Percentiles rank a stretch among this genome's conserved stretches.
Evolutionary conservation across 2,113 vertebrate species (phyloP).

Genomic region (Trachemys scripta): DNA sequence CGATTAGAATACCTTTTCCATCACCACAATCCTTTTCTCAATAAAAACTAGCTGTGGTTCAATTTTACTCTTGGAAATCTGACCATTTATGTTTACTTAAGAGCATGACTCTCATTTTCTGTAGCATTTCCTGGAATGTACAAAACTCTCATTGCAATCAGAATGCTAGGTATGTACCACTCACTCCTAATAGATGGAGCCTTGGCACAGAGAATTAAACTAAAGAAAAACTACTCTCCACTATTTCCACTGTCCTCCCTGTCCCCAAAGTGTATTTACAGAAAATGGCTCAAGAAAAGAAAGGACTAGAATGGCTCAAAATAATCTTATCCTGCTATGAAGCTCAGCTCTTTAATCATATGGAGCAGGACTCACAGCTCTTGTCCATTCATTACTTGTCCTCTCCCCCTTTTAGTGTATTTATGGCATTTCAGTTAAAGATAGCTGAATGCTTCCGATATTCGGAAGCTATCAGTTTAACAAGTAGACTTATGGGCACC

Average conservation of each 20-base stretch:
- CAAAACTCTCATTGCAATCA: background rate
- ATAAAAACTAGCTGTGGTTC: background rate
- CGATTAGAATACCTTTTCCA: background rate
- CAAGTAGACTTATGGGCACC: fast-evolving
- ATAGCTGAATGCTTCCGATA: background rate
- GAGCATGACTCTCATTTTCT: background rate
- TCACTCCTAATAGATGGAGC: background rate
- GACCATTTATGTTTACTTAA: background rate
- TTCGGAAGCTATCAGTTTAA: background rate
- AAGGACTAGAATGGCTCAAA: background rate
- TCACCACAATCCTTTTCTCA: background rate
- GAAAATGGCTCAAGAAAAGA: background rate
- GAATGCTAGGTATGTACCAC: background rate
- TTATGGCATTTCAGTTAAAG: background rate
- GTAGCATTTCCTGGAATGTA: fast-evolving
- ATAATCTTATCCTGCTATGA: background rate
- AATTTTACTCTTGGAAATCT: background rate
- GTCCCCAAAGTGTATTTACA: background rate
- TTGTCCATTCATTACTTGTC: background rate
- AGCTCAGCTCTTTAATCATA: background rate
- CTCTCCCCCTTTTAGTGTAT: background rate
- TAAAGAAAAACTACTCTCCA: background rate
- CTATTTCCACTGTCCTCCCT: background rate
- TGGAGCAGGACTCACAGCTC: background rate
- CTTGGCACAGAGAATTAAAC: background rate